phyloP scores from a whole-genome alignment of 2,797 vertebrate genomes.

The Megalops cyprinoides region DNA sequence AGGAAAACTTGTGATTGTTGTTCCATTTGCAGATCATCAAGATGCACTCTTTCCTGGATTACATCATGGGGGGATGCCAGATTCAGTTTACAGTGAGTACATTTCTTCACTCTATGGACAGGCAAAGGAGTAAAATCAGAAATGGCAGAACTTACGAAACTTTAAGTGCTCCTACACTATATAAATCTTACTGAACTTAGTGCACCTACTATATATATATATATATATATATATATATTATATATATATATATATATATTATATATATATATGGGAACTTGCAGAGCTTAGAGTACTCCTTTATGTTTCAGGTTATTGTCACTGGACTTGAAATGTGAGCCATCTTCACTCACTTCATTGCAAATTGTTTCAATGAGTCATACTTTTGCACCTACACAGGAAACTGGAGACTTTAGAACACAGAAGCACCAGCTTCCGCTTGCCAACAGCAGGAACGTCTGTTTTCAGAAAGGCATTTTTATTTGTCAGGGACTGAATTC shows the following conservation, averaged over 20 bases:
- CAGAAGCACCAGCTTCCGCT: background rate
- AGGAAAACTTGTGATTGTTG: background rate
- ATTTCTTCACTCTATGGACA: background rate
- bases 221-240: too few relatives aligned
- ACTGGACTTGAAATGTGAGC: background rate
- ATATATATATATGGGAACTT: too few relatives aligned
- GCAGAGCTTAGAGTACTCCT: background rate
- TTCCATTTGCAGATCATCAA: constrained; percentile 79
- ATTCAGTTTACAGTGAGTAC: constrained; percentile 85
- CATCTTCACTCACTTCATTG: background rate
- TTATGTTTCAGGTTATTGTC: background rate
- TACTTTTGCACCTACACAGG: background rate
- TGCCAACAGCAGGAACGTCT: background rate
- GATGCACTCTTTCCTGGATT: constrained; percentile 88
- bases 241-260: too few relatives aligned
- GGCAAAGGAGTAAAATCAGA: background rate
- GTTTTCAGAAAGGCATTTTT: background rate
- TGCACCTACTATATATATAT: too few relatives aligned
- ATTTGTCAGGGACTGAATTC: background rate
- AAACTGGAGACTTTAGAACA: background rate
- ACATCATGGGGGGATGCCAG: constrained; percentile 89
- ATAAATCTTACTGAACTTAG: too few relatives aligned
- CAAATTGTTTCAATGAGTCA: background rate
- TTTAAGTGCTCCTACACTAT: too few relatives aligned
- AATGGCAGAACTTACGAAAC: too few relatives aligned